Percentiles rank a stretch among this genome's conserved stretches.
Conservation (phyloP, 2,888 invertebrate species). For the Tricholauxania praeusta region DNA sequence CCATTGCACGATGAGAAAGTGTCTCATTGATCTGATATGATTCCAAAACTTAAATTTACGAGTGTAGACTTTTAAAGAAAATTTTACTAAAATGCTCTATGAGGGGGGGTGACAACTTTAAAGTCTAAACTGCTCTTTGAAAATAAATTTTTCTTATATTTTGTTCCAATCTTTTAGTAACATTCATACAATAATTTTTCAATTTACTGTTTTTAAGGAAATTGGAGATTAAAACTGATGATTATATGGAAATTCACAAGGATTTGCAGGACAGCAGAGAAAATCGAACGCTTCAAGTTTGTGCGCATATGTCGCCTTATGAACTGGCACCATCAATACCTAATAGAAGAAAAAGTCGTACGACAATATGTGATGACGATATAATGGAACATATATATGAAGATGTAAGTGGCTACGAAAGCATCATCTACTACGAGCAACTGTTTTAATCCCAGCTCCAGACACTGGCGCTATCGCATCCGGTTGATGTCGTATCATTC, state of each 20-base stretch:
- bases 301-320: constrained; percentile 47
- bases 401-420: constrained; percentile 46
- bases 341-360: not conserved
- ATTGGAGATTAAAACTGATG: constrained; percentile 18
- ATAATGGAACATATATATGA: not conserved
- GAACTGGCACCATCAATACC: constrained; percentile 52
- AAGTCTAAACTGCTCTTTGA: too few relatives aligned
- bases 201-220: not conserved
- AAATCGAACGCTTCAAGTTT: not conserved
- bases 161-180: too few relatives aligned
- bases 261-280: not conserved
- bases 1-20: too few relatives aligned
- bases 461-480: too few relatives aligned
- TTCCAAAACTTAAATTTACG: too few relatives aligned
- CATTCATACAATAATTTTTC: too few relatives aligned
- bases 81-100: too few relatives aligned
- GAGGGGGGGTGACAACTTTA: too few relatives aligned
- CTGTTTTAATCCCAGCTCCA: constrained; percentile 30
- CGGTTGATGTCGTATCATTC: too few relatives aligned
- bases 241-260: constrained; percentile 39
- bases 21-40: too few relatives aligned
- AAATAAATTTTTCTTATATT: too few relatives aligned
- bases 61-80: too few relatives aligned
- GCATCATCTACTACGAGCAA: constrained; percentile 52
- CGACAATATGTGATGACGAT: constrained; percentile 10